phyloP scores from a whole-genome alignment of 92 coral and sea anemone species.

The Chrysogorgia sp. region DNA sequence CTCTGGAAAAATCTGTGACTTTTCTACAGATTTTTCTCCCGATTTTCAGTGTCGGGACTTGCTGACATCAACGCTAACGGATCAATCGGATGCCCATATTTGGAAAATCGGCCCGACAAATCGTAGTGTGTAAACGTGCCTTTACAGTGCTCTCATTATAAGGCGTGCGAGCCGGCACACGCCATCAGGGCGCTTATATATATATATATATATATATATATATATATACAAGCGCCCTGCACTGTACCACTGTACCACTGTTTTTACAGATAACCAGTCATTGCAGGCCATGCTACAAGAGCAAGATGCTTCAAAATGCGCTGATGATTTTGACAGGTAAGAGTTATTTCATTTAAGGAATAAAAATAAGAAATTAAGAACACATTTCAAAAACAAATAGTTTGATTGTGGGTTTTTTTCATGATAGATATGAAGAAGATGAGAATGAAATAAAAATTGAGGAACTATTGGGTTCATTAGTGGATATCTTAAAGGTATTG shows the following conservation, averaged over 20 bases:
- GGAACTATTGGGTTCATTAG: constrained; percentile 73
- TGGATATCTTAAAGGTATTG: constrained; percentile 87
- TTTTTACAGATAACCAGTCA: constrained; percentile 6
- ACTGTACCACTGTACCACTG: neutral
- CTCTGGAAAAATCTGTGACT: too few species aligned
- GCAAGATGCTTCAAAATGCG: constrained; percentile 38
- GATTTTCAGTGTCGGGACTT: too few species aligned
- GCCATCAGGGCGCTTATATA: too few species aligned
- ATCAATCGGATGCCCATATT: too few species aligned
- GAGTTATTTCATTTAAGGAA: neutral
- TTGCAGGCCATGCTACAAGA: constrained; percentile 46
- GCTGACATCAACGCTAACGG: too few species aligned
- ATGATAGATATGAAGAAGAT: constrained; percentile 82
- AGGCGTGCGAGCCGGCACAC: too few species aligned
- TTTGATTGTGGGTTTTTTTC: neutral
- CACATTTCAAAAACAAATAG: neutral
- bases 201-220: too few species aligned
- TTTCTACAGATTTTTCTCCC: too few species aligned
- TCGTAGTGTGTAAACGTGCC: too few species aligned
- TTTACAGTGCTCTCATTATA: too few species aligned
- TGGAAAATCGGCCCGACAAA: too few species aligned
- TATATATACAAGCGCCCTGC: too few species aligned
- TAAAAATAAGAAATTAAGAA: neutral
- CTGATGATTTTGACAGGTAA: constrained; percentile 37
- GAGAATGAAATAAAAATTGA: constrained; percentile 96